Evolutionary conservation across 2,113 vertebrate species (phyloP), one percentile per base, ranked within the genome.

Genomic region (Notothenia coriiceps): DNA sequence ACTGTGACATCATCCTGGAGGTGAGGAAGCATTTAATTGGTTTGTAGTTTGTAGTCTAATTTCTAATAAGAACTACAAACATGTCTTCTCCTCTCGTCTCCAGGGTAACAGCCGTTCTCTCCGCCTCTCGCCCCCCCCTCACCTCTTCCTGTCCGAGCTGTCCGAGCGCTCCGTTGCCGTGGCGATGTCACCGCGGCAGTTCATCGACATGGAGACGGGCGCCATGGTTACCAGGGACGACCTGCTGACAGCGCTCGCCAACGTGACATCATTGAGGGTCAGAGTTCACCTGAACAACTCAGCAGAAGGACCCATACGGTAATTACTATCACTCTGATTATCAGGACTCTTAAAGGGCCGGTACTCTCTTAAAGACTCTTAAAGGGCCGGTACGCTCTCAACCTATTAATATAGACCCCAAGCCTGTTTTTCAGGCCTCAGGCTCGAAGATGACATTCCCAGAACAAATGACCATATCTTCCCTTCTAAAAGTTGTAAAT

Each of bases 51-150:
- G 35, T 40, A 40, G 5, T 40, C 5, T 52, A n/a, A 22, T 18
- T 3, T 22, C 52, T 55, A 2, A 55, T 7, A 51, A 65, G 29
- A 55, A 43, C 51, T 61, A 33, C 17, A 63, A 63, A 12, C 7
- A 50, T 35, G 11, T 43, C n/a, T 61, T 9, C 12, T 22, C 59
- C 10, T 46, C n/a, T 77, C 8, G 0, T 74, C 82, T 91, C 76
- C 88, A 99, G 98, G 97, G 98, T 55, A 97, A 96, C 0, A 94
- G 95, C 3, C 93, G 89, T 11, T 88, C 89, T 14, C 65, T 99
- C 57, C 94, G 84, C 55, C 96, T 96, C 8, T 92, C 93, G 18
- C 77, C 87, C 13, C 93, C 95, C 0, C 91, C 89, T 6, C 68
- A 54, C 33, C 84, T 97, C 54, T 90, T 95, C 2, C 81, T 98